A percentile compares a stretch with the other conserved stretches of the same genome.
Evolutionary conservation across 2,888 invertebrate genomes (phyloP).

Genomic region (Quadriops clusia): DNA sequence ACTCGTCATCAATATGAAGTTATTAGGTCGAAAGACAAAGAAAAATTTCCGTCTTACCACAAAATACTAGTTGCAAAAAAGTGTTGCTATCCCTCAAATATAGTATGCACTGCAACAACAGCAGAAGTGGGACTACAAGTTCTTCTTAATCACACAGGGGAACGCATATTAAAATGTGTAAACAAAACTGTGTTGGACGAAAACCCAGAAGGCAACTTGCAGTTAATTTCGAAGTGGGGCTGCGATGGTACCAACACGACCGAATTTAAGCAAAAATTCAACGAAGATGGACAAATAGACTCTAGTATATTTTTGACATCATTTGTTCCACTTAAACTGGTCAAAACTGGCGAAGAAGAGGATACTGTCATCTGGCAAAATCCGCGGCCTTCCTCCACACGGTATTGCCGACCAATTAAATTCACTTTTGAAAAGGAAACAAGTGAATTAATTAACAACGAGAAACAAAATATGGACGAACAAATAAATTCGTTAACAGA

Average conservation of each 20-base stretch:
- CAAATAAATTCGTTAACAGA: no score
- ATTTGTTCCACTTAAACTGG: slow-evolving; percentile 18
- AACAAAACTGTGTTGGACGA: no score
- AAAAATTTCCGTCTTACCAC: no score
- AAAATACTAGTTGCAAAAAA: no score
- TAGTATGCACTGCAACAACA: no score
- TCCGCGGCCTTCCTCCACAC: slow-evolving; percentile 21
- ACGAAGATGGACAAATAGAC: slow-evolving; percentile 7
- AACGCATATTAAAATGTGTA: no score
- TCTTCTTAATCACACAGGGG: no score
- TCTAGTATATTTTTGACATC: slow-evolving; percentile 14
- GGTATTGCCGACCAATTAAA: slow-evolving; percentile 23
- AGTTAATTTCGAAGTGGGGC: slow-evolving; percentile 17
- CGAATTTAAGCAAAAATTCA: slow-evolving; percentile 13
- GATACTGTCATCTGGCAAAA: slow-evolving; percentile 22
- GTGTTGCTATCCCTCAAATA: no score
- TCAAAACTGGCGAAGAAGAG: slow-evolving; percentile 10
- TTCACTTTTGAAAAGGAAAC: slow-evolving; percentile 20
- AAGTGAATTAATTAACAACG: slow-evolving; percentile 14
- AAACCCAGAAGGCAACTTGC: slow-evolving; percentile 12
- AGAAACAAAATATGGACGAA: not conserved
- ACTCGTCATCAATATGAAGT: no score
- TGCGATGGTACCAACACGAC: slow-evolving; percentile 17
- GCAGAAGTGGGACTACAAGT: no score
- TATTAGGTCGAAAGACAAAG: no score